A percentile compares a stretch with the other conserved stretches of the same genome.
Evolutionary conservation across 2,797 vertebrate genomes (phyloP).

Genomic region (Pitangus sulphuratus): DNA sequence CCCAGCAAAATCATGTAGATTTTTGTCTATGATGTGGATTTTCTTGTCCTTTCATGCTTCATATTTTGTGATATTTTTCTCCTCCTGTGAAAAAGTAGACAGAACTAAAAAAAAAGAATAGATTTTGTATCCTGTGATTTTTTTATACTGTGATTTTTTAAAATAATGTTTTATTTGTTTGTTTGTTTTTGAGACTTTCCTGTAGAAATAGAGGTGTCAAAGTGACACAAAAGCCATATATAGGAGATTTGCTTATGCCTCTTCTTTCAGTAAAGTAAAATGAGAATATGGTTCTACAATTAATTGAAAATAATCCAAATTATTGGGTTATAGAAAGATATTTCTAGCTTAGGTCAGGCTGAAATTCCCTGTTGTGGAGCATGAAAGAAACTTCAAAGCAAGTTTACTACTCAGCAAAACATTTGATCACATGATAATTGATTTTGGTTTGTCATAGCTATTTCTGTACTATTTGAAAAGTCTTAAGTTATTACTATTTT

Average conservation of each 20-base stretch:
- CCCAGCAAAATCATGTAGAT: not conserved
- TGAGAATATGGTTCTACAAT: not conserved
- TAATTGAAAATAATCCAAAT: not conserved
- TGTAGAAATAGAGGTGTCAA: not conserved
- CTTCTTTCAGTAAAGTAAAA: not conserved
- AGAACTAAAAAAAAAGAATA: not conserved
- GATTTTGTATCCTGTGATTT: not conserved
- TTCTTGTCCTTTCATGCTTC: not conserved
- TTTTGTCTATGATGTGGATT: not conserved
- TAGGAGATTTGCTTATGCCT: not conserved
- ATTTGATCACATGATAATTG: not conserved
- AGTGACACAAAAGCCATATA: not conserved
- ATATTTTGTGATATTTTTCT: not conserved
- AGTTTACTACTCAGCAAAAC: not conserved
- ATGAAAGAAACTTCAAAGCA: not conserved
- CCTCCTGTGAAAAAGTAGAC: not conserved
- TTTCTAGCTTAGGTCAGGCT: not conserved
- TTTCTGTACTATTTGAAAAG: not conserved
- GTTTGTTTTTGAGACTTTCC: rapidly evolving
- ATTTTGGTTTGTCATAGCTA: not conserved
- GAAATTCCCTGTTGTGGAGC: not conserved
- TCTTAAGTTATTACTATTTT: not conserved
- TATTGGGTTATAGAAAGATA: not conserved
- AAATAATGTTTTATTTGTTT: not conserved
- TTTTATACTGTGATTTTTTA: not conserved